phyloP scores from a whole-genome alignment of 2,797 vertebrate species.

The Dallia pectoralis region DNA sequence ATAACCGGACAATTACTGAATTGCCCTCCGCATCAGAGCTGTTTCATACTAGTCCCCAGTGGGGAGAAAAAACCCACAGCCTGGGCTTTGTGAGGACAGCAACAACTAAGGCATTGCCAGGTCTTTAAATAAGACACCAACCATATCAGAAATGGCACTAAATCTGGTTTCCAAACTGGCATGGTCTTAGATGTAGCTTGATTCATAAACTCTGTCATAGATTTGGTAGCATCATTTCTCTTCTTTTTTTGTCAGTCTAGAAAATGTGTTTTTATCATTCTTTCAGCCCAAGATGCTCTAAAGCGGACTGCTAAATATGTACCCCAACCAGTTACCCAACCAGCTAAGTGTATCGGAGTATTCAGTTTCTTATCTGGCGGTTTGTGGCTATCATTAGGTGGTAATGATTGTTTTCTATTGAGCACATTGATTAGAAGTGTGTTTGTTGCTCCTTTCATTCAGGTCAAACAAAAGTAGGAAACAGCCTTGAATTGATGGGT shows the following conservation, averaged over 20 bases:
- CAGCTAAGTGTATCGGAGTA: neutral
- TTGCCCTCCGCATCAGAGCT: too few relatives aligned
- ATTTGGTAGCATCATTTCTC: neutral
- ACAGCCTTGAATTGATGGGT: neutral
- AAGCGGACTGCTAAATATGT: neutral
- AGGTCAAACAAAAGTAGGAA: neutral
- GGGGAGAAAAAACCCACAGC: too few relatives aligned
- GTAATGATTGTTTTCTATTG: neutral
- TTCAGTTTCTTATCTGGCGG: neutral
- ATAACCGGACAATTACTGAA: neutral
- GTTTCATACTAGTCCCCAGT: too few relatives aligned
- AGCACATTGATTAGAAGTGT: neutral
- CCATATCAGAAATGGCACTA: neutral
- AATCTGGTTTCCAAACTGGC: neutral
- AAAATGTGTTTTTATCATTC: neutral
- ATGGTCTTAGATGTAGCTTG: neutral
- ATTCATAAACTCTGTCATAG: neutral
- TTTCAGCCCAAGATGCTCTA: too few relatives aligned
- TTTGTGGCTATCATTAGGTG: neutral
- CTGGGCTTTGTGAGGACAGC: neutral
- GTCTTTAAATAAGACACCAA: neutral
- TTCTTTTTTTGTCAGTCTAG: neutral
- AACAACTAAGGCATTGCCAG: neutral
- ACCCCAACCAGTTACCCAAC: neutral
- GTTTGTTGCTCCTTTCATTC: neutral